These are phyloP conservation scores for Avahi laniger DNA, from an alignment of 2,797 vertebrate species.

Conservation along the genomic window DNA sequence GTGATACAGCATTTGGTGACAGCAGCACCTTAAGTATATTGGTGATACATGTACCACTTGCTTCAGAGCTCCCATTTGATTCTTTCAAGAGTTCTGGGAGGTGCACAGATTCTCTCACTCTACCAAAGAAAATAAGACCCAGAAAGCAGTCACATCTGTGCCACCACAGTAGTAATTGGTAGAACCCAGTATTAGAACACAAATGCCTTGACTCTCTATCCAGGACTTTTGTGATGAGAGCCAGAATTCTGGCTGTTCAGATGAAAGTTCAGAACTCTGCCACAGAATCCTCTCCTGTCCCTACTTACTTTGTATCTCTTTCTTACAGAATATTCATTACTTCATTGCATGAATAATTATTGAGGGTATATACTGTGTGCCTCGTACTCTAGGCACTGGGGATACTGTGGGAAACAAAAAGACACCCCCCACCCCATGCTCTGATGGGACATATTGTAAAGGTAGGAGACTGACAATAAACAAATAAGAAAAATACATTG, in stretches of 20 bases:
- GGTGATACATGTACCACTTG: fast-evolving
- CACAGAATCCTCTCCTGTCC: background rate
- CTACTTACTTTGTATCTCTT: background rate
- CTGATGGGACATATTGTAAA: background rate
- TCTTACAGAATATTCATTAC: background rate
- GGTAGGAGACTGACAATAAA: background rate
- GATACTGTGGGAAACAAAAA: background rate
- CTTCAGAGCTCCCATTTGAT: background rate
- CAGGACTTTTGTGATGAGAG: background rate
- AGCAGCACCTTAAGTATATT: too few relatives aligned
- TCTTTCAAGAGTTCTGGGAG: background rate
- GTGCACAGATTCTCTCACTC: background rate
- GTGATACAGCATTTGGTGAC: fast-evolving
- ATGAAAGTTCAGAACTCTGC: background rate
- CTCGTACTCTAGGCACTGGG: too few relatives aligned
- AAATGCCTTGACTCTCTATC: background rate
- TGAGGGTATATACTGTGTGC: background rate
- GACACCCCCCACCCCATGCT: background rate
- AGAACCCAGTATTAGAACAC: background rate
- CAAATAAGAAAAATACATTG: background rate
- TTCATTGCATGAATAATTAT: background rate
- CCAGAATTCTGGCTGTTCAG: background rate
- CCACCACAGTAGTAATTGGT: background rate
- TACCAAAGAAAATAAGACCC: background rate
- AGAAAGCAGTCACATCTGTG: background rate